Base-by-base conservation (phyloP, 1,140 invertebrate genomes). In the Branchinecta lindahli region DNA sequence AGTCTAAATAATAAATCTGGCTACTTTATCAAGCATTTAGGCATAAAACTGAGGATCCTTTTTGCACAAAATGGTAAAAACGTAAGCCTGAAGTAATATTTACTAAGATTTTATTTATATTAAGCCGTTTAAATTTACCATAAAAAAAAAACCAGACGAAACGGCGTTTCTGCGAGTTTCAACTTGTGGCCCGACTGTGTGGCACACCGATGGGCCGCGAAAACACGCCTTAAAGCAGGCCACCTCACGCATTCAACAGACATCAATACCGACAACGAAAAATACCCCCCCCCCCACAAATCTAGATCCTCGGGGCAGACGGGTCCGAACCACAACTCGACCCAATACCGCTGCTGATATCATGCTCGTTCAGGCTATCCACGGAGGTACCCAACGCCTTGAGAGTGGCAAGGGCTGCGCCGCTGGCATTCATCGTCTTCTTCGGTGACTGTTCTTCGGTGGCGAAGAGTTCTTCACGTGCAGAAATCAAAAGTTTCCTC, bases 401-500 rank as follows among this genome's bases (percentile, higher is more conserved):
- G 21, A 71, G 5, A 21, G 20, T 69, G 20, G 45, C 21, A 8
- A 68, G 44, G 44, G 68, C 68, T 8, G 68, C 10, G 1, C 52
- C 52, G 18, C 52, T 61, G 12, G 68, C 68, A 61, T 20, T 61
- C 12, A 12, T 61, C 12, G 12, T 61, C 12, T 61, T 61, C 18
- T 61, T 61, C 52, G 52, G 18, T 20, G 52, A 61, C 4, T 15
- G 18, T 61, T 61, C 52, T 61, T 61, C 52, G 15, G 68, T 12
- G 15, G 68, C 10, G 18, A 69, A 45, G 0, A 78, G 74, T 72
- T 83, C 81, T 52, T 83, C 82, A 33, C 79, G 78, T 21, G 83
- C 76, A 46, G 79, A 75, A 66, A 79, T 76, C 5, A 83, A 75
- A 20, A 82, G 76, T 21, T 79, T 76, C 45, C 78, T 78, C 6